Base-by-base conservation (phyloP, 1,140 invertebrate genomes). In the Nasonia longicornis region DNA sequence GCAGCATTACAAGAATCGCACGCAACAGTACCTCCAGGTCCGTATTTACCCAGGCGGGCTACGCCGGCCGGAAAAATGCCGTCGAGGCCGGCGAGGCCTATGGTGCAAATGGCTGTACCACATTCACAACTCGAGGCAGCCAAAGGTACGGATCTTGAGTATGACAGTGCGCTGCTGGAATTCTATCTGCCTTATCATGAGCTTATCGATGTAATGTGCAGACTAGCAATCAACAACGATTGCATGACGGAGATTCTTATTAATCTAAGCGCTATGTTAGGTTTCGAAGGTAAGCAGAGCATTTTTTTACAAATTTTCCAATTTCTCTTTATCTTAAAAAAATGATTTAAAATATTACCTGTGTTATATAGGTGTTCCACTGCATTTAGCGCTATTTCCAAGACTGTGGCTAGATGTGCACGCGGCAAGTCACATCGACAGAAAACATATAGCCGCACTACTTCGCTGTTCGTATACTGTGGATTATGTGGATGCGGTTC, bases 21-120 rank as follows among this genome's bases (percentile, higher is more conserved):
- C 84, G 95, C 95, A 79, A 92, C 94, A 71, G 92, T 95, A 29
- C 92, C 93, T 22, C 91, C 93, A 16, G 95, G 95, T 0, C 95
- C 95, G 0, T 96, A 94, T 89, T 94, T 96, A 84, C 95, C 95
- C 29, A 89, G 93, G 58, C 90, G 93, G 29, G 92, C 93, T n/a
- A 91, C 92, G 2, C 88, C 93, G 3, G 88, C 92, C 1, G 91
- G 92, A 6, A 95, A 95, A 89, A 92, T 92, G 83, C 88, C 91
- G 3, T 89, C 91, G 12, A 91, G 95, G 77, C 94, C 96, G 16
- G 93, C 95, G 0, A 89, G 96, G 63, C 96, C 96, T 0, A 96
- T 96, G 94, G 95, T 97, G 14, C 96, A 97, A 89, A 97, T 97
- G 96, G 94, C 95, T 64, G 94, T 97, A 20, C 95, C 95, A 12